Evolutionary conservation across 2,797 vertebrate species (phyloP), one percentile per base, ranked within the genome.

Genomic region (Antennarius maculatus): DNA sequence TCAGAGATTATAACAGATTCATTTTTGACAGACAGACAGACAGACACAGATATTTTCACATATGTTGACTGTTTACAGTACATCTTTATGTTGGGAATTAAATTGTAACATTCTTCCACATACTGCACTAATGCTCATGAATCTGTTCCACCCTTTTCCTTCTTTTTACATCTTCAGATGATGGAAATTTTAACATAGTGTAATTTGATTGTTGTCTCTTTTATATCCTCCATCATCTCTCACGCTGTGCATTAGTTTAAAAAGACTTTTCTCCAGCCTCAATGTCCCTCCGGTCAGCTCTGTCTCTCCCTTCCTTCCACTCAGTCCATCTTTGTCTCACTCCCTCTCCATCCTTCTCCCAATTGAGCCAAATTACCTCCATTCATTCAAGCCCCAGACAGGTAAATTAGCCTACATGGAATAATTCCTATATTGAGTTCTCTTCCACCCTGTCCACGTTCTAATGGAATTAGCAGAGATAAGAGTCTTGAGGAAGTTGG

Each of bases 291-390:
- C 6, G 17, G 8, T 63, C 71, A 47, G 54, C 66, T 64, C 71
- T 56, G 47, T 45, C 59, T 54, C 66, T 34, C 27, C 14, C 53
- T 17, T n/a, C 31, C 72, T 34, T 48, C 54, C 57, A 0, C 16
- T 43, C 64, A 45, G 18, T 51, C 52, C 48, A 31, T 71, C 73
- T 59, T 18, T 71, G 65, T 54, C 48, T 27, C 41, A n/a, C 59
- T 31, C 34, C 34, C 83, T 79, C 85, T 86, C 91, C 89, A 69
- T 92, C 90, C 84, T 93, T 89, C 94, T 95, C 77, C 68, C 78
- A 70, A 94, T 94, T 93, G 94, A 93, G 91, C 92, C 90, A 96
- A 96, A 97, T 96, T 95, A 92, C 93, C 92, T 89, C 93, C 94
- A 96, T 98, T 93, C 90, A 94, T 97, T 96, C 52, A 14, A 91